phyloP scores from a whole-genome alignment of 2,888 invertebrate species.

The Mythimna lalbum region DNA sequence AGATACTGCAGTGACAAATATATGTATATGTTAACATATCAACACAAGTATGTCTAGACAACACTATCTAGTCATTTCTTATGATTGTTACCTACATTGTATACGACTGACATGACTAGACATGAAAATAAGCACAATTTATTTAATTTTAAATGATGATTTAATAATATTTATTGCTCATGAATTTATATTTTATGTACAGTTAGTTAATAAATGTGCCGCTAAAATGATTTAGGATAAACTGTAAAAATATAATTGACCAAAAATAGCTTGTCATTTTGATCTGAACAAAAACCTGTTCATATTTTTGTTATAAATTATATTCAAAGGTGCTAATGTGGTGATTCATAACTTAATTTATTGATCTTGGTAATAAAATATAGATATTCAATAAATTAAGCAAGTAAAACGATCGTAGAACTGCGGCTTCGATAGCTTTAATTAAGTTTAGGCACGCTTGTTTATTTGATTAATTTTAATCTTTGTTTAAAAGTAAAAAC shows the following conservation, averaged over 20 bases:
- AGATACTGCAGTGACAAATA: too few species aligned
- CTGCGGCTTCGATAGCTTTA: constrained; percentile 19
- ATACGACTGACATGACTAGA: neutral
- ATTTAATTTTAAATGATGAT: neutral
- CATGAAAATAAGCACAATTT: neutral
- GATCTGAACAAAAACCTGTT: constrained; percentile 38
- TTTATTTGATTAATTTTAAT: neutral
- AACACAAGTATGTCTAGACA: neutral
- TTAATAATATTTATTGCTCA: neutral
- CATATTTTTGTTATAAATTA: constrained; percentile 16
- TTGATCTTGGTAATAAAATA: constrained; percentile 28
- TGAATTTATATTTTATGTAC: too few species aligned
- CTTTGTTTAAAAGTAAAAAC: neutral
- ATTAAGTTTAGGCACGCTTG: constrained; percentile 9
- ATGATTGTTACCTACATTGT: neutral
- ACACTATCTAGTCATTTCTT: too few species aligned
- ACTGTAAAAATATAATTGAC: neutral
- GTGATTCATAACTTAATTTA: constrained; percentile 47
- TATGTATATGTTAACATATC: neutral
- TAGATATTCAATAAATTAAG: constrained; percentile 2
- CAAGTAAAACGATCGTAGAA: constrained; percentile 5
- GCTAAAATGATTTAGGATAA: neutral
- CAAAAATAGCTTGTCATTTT: constrained; percentile 11
- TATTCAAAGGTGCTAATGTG: constrained; percentile 6
- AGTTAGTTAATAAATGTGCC: constrained; percentile 9